Conservation (phyloP, 1,140 invertebrate species). For the Camponotus vicinus region DNA sequence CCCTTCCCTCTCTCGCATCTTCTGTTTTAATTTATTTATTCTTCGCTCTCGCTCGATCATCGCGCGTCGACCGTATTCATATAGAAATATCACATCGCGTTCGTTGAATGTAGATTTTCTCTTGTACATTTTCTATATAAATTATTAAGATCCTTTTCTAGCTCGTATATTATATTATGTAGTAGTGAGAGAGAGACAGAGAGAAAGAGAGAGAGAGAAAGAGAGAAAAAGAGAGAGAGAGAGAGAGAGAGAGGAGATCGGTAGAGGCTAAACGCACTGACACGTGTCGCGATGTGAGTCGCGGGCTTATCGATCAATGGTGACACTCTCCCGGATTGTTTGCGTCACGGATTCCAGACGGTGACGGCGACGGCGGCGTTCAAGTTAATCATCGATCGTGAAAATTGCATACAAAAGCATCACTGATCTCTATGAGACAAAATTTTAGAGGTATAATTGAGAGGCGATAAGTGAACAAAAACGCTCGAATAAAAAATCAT, state of each 20-base stretch:
- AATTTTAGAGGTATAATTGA: neutral
- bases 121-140: conserved; percentile 86
- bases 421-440: conserved; percentile 13
- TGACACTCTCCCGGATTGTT: conserved; percentile 53
- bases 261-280: conserved; percentile 72
- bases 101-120: conserved; percentile 85
- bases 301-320: conserved; percentile 48
- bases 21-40: conserved; percentile 76
- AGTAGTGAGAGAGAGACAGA: neutral
- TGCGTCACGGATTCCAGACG: conserved; percentile 39
- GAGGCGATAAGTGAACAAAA: neutral
- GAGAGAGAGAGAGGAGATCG: conserved; percentile 21
- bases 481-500: neutral
- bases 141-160: conserved; percentile 81
- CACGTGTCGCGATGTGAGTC: conserved; percentile 58
- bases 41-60: conserved; percentile 65
- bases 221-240: conserved; percentile 7
- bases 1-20: conserved; percentile 18
- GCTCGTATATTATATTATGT: conserved; percentile 68
- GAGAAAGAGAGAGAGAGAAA: neutral
- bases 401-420: neutral
- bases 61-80: conserved; percentile 68
- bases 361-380: conserved; percentile 13
- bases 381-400: conserved; percentile 28
- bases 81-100: conserved; percentile 80